Base-by-base conservation (phyloP, 2,888 invertebrate species). In the Hermaeophaga mercurialis region DNA sequence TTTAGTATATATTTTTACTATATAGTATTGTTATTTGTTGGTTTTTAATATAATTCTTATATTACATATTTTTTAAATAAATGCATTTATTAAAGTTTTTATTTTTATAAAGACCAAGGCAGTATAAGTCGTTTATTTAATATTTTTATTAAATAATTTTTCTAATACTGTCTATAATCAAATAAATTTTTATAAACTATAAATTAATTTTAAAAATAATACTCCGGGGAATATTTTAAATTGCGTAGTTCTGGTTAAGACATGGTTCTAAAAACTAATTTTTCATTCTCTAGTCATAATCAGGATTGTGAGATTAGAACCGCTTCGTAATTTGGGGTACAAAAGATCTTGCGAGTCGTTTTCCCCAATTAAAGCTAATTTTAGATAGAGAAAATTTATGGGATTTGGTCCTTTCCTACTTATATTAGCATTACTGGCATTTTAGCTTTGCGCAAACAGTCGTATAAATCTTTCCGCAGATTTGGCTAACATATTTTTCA, bases 401-500 rank as follows among this genome's bases (percentile, higher is more conserved):
- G 26, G 14, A 24, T 43, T 18, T 26, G 22, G 43, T 12, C 24
- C 43, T 24, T 14, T 22, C 26, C 43, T 24, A 43, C 43, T 43
- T 43, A 43, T 43, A 43, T 43, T 43, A 43, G 43, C 43, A 43
- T 43, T 43, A 43, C 43, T 43, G 43, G 43, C 24, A 43, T 43
- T 24, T 43, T 24, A 39, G 43, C 43, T 24, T 43, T 43, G 22
- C 22, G 43, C 43, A 43, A 43, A 43, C 43, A 43, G 14, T 19
- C 43, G 43, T 24, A 43, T 43, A 43, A 43, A 43, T 43, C 43
- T 43, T 43, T 26, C 15, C 1, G 12, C 26, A 26, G 15, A 43
- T 43, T 43, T 43, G 43, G 24, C 43, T 43, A 43, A 26, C 43
- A 43, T 43, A 43, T 43, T 43, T 43, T 43, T 43, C 43, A 26